A percentile compares a stretch with the other conserved stretches of the same genome.
Evolutionary conservation across 2,797 vertebrate genomes (phyloP).

Genomic region (Semotilus atromaculatus): DNA sequence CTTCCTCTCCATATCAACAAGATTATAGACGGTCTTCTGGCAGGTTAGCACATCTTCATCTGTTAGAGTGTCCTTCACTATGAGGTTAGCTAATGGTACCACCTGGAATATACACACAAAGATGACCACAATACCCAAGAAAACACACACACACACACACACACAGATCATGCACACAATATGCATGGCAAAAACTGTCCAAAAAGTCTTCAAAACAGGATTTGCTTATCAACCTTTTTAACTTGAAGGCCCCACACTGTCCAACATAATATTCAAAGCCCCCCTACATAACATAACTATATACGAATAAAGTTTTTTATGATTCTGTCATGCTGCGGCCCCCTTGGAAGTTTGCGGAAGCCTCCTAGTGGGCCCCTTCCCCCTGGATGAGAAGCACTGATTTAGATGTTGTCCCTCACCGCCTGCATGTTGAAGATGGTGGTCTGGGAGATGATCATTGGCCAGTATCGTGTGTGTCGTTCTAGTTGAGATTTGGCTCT

Average conservation of each 20-base stretch:
- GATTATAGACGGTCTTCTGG: slow-evolving; percentile 97
- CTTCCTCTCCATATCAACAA: slow-evolving; percentile 99
- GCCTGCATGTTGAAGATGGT: slow-evolving; percentile 99
- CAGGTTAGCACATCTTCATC: slow-evolving; percentile 97
- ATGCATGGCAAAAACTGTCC: not conserved
- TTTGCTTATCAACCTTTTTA: not conserved
- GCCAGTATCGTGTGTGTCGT: slow-evolving; percentile 97
- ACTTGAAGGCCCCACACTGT: not conserved
- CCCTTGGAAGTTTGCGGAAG: not conserved
- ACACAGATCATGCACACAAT: not conserved
- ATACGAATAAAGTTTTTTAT: not conserved
- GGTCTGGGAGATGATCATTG: slow-evolving; percentile 99
- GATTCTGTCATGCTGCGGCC: not conserved
- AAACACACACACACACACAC: not conserved
- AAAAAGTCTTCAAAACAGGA: too few species aligned
- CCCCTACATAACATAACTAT: not conserved
- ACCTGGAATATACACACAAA: slow-evolving; percentile 78
- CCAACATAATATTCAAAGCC: not conserved
- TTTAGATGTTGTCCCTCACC: slow-evolving; percentile 75
- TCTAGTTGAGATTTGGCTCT: slow-evolving; percentile 95
- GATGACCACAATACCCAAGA: not conserved
- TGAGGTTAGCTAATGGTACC: slow-evolving; percentile 95
- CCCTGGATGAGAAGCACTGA: not conserved
- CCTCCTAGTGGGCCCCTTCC: not conserved
- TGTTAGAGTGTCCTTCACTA: slow-evolving; percentile 93